These are phyloP conservation scores for Pimephales promelas DNA, from an alignment of 2,113 vertebrate species.

Conservation along the genomic window DNA sequence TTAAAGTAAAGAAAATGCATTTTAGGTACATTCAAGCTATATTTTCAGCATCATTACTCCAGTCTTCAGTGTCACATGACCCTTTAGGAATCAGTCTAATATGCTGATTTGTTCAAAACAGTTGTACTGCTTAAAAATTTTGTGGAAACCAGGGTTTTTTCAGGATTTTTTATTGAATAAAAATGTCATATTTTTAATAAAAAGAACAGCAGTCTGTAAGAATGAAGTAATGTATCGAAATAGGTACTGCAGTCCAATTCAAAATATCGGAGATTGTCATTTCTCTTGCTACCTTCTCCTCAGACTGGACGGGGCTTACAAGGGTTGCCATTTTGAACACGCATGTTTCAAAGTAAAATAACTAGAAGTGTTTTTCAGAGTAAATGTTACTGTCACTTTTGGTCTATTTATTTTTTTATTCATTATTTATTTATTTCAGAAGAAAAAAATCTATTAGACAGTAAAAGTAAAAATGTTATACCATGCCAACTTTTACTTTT, in stretches of 20 bases:
- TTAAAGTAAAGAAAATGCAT: constrained; percentile 1
- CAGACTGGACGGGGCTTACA: too few relatives aligned
- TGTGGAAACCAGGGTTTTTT: not conserved
- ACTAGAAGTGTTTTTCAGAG: too few relatives aligned
- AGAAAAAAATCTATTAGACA: not conserved
- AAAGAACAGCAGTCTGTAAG: not conserved
- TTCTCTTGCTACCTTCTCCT: too few relatives aligned
- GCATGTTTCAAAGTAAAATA: too few relatives aligned
- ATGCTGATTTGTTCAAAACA: not conserved
- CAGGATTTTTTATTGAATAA: not conserved
- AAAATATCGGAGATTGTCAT: too few relatives aligned
- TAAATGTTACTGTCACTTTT: too few relatives aligned
- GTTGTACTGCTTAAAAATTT: not conserved
- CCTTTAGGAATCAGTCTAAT: not conserved
- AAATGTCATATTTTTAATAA: not conserved
- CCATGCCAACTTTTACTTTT: constrained; percentile 2
- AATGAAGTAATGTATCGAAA: too few relatives aligned
- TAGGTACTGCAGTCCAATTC: too few relatives aligned
- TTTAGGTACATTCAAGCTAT: not conserved
- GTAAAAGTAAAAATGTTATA: not conserved
- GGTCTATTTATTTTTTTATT: too few relatives aligned
- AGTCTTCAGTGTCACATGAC: not conserved
- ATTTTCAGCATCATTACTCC: not conserved
- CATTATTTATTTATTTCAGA: not conserved
- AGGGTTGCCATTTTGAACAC: too few relatives aligned